These are phyloP conservation scores for Branchellion lobata DNA, from an alignment of 2,888 invertebrate genomes.

Conservation along the genomic window DNA sequence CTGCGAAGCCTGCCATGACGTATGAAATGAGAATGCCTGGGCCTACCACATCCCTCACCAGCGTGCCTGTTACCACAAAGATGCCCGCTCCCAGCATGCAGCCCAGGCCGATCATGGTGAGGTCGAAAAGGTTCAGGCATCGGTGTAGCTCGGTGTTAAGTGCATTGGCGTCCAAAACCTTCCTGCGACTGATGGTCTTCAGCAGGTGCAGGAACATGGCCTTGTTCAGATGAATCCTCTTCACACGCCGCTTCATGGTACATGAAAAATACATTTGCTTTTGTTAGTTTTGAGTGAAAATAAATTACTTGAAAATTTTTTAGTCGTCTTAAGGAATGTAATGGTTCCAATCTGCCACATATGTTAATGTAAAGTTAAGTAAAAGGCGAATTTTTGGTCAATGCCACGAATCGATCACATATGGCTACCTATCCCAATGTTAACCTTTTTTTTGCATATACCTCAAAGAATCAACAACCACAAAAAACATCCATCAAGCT, in stretches of 20 bases:
- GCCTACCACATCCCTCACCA: conserved; percentile 81
- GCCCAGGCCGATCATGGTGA: conserved; percentile 81
- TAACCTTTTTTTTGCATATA: no score
- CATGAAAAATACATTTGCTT: neutral
- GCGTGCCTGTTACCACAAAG: conserved; percentile 94
- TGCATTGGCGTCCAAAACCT: conserved; percentile 51
- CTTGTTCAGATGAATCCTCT: neutral
- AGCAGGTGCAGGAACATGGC: neutral
- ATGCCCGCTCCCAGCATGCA: conserved; percentile 97
- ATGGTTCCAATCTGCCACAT: no score
- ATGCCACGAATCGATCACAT: no score
- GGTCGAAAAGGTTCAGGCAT: conserved; percentile 79
- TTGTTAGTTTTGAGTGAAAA: neutral
- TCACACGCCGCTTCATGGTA: neutral
- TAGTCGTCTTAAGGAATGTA: no score
- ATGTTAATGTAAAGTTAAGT: no score
- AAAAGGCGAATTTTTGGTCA: no score
- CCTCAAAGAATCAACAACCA: no score
- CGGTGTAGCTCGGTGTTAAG: conserved; percentile 62
- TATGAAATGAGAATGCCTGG: conserved; percentile 81
- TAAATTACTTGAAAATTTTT: neutral
- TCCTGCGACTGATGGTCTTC: conserved; percentile 48
- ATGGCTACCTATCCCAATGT: no score
- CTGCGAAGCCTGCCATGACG: conserved; percentile 79
- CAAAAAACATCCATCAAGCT: no score